Conservation (phyloP, 2,113 vertebrate genomes). For the Thamnophis sirtalis region DNA sequence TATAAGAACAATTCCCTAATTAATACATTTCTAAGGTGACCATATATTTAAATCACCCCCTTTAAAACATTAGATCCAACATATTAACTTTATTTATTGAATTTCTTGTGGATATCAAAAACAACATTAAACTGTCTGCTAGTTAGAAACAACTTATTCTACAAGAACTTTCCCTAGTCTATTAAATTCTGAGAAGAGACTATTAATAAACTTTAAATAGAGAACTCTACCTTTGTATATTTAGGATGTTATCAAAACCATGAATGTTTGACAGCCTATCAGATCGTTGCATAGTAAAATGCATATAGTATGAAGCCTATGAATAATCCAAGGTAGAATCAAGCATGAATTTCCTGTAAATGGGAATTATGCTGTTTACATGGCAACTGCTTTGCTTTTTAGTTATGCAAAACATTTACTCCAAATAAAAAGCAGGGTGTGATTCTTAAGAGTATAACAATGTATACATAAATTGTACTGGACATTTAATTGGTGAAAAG, state of each 20-base stretch:
- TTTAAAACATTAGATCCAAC: background rate
- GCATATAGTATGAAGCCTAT: slow-evolving; percentile 31
- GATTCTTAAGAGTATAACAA: background rate
- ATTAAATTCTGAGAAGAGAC: slow-evolving; percentile 46
- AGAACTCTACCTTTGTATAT: slow-evolving; percentile 43
- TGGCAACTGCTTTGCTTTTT: slow-evolving; percentile 55
- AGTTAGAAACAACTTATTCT: slow-evolving; percentile 49
- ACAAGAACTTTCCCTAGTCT: slow-evolving; percentile 45
- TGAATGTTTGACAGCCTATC: slow-evolving; percentile 48
- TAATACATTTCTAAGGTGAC: background rate
- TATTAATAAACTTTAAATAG: slow-evolving; percentile 57
- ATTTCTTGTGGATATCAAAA: slow-evolving; percentile 43
- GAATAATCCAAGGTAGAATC: slow-evolving; percentile 48
- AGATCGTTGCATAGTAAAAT: slow-evolving; percentile 38
- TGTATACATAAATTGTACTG: background rate
- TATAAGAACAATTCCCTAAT: background rate
- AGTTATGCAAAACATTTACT: slow-evolving; percentile 39
- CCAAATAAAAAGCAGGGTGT: background rate
- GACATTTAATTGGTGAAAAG: background rate
- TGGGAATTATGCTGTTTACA: slow-evolving; percentile 43
- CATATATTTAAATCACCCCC: background rate
- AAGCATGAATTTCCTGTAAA: slow-evolving; percentile 32
- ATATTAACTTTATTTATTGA: background rate
- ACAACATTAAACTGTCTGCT: slow-evolving; percentile 41
- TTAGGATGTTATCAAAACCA: slow-evolving; percentile 52